These are phyloP conservation scores for Cnemophilus loriae DNA, from an alignment of 2,113 vertebrate genomes.

Conservation along the genomic window DNA sequence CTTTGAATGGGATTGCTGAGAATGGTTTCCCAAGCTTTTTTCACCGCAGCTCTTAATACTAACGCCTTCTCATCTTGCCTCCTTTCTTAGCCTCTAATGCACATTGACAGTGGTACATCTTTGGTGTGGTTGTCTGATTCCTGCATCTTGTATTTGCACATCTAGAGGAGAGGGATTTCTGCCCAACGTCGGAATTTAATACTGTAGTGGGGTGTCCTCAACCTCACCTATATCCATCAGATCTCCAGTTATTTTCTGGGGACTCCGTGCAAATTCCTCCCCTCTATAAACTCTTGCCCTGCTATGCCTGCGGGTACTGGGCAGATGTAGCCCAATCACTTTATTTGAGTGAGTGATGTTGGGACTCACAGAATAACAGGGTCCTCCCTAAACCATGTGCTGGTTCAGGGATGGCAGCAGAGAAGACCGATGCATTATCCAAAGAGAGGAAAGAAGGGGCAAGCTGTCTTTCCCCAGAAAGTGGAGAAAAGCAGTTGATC, in stretches of 20 bases:
- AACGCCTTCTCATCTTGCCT: neutral
- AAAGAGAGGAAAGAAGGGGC: neutral
- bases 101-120: neutral
- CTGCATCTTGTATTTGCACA: neutral
- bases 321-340: neutral
- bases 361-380: neutral
- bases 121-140: neutral
- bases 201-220: neutral
- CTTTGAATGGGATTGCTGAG: neutral
- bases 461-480: neutral
- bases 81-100: neutral
- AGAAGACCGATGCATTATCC: neutral
- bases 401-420: neutral
- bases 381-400: accelerated
- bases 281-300: neutral
- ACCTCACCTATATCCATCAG: neutral
- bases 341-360: neutral
- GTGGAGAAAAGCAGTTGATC: neutral
- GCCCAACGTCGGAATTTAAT: neutral
- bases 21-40: neutral
- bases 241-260: neutral
- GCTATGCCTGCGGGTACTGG: neutral
- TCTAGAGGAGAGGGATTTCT: neutral
- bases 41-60: neutral
- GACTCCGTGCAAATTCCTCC: neutral